Percentiles rank a stretch among this genome's conserved stretches.
Evolutionary conservation across 2,797 vertebrate species (phyloP).

Genomic region (Valencia hispanica): DNA sequence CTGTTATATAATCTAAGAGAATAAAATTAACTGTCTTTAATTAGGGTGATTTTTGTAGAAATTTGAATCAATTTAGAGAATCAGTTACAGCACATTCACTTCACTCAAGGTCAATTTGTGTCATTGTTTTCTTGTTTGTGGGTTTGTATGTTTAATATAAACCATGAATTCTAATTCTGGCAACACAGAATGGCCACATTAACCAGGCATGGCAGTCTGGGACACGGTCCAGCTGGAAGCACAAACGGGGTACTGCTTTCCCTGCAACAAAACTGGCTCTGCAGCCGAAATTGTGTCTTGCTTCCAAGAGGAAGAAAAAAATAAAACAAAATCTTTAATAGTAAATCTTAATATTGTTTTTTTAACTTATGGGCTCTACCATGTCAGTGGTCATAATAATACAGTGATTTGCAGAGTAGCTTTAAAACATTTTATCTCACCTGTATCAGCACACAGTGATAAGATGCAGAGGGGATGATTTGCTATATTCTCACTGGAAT

Average conservation of each 20-base stretch:
- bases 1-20: slow-evolving; percentile 16
- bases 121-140: slow-evolving; percentile 73
- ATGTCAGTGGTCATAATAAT: slow-evolving; percentile 67
- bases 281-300: slow-evolving; percentile 67
- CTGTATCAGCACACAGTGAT: slow-evolving; percentile 73
- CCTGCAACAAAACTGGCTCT: slow-evolving; percentile 66
- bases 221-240: slow-evolving; percentile 80
- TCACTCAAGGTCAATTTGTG: slow-evolving; percentile 61
- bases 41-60: slow-evolving; percentile 21
- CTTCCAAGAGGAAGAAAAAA: slow-evolving; percentile 50
- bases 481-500: slow-evolving; percentile 69
- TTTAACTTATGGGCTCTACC: slow-evolving; percentile 57
- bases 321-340: slow-evolving; percentile 43
- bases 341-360: slow-evolving; percentile 58
- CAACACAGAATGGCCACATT: slow-evolving; percentile 77
- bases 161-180: slow-evolving; percentile 79
- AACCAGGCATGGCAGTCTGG: slow-evolving; percentile 81
- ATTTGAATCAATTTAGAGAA: slow-evolving; percentile 40
- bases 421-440: slow-evolving; percentile 71
- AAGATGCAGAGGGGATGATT: slow-evolving; percentile 56
- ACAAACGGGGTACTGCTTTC: slow-evolving; percentile 67
- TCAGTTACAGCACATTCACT: slow-evolving; percentile 33
- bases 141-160: slow-evolving; percentile 80
- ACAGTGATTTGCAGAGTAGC: slow-evolving; percentile 74
- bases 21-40: slow-evolving; percentile 32